These are phyloP conservation scores for Lanius ludovicianus DNA, from an alignment of 2,113 vertebrate genomes.

Conservation along the genomic window DNA sequence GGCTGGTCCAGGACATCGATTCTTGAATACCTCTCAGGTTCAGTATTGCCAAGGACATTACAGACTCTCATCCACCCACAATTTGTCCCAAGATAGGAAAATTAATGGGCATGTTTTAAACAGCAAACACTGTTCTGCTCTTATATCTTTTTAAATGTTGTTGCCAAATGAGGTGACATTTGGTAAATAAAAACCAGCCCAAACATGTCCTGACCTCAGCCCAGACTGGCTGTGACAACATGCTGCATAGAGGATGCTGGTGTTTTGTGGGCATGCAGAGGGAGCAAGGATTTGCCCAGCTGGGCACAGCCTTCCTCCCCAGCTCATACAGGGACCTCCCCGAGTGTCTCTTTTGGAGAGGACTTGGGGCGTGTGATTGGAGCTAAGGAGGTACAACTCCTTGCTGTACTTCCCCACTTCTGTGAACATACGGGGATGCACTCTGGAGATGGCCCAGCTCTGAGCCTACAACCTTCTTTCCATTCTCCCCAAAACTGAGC, in stretches of 20 bases:
- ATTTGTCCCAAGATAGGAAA: background rate
- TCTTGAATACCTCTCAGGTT: background rate
- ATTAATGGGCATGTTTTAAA: background rate
- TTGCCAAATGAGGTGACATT: background rate
- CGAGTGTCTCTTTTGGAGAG: accelerated
- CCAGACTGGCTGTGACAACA: background rate
- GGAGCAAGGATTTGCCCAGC: background rate
- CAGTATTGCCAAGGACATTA: accelerated
- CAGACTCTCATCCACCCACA: background rate
- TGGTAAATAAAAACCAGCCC: background rate
- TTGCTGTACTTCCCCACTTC: background rate
- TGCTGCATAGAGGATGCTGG: background rate
- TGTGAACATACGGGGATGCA: background rate
- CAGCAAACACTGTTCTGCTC: background rate
- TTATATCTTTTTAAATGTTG: background rate
- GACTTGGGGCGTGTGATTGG: background rate
- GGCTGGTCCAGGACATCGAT: background rate
- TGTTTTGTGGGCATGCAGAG: background rate
- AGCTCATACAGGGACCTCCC: background rate
- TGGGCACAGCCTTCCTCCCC: background rate
- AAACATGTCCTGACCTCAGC: background rate
- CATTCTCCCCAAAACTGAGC: background rate
- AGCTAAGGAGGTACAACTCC: background rate
- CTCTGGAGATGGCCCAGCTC: background rate
- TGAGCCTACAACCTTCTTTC: background rate